Evolutionary conservation across 2,888 invertebrate genomes (phyloP).

Genomic region (Tholera decimalis): DNA sequence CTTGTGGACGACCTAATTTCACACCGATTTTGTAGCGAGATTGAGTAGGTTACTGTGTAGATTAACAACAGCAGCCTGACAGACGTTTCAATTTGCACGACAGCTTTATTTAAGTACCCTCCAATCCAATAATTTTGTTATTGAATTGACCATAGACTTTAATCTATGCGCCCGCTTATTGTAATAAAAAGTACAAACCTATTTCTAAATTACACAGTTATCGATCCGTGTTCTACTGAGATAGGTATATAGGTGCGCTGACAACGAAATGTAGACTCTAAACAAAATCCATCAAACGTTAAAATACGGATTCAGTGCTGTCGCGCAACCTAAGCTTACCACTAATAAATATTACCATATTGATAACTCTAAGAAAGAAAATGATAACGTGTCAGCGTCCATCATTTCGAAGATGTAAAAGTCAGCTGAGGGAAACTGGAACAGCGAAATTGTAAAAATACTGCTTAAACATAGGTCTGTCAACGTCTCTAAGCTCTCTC

Average conservation of each 20-base stretch:
- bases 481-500: slow-evolving; percentile 45
- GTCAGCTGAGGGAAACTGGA: slow-evolving; percentile 54
- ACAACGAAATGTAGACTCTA: not conserved
- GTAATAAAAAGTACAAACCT: not conserved
- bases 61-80: slow-evolving; percentile 23
- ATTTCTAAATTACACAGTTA: slow-evolving; percentile 5
- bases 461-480: slow-evolving; percentile 49
- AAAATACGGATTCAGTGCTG: not conserved
- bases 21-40: slow-evolving; percentile 36
- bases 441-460: slow-evolving; percentile 48
- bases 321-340: slow-evolving; percentile 31
- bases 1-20: slow-evolving; percentile 41
- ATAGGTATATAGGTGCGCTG: not conserved
- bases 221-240: not conserved
- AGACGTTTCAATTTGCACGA: slow-evolving; percentile 42
- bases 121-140: slow-evolving; percentile 19
- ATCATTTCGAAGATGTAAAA: slow-evolving; percentile 53
- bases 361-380: slow-evolving; percentile 49
- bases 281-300: not conserved
- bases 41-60: slow-evolving; percentile 31
- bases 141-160: slow-evolving; percentile 19
- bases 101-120: slow-evolving; percentile 31
- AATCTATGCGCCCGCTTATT: not conserved
- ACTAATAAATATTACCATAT: slow-evolving; percentile 44
- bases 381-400: slow-evolving; percentile 52